These are phyloP conservation scores for Epinephelus malabaricus DNA, from an alignment of 2,797 vertebrate species.

Conservation along the genomic window DNA sequence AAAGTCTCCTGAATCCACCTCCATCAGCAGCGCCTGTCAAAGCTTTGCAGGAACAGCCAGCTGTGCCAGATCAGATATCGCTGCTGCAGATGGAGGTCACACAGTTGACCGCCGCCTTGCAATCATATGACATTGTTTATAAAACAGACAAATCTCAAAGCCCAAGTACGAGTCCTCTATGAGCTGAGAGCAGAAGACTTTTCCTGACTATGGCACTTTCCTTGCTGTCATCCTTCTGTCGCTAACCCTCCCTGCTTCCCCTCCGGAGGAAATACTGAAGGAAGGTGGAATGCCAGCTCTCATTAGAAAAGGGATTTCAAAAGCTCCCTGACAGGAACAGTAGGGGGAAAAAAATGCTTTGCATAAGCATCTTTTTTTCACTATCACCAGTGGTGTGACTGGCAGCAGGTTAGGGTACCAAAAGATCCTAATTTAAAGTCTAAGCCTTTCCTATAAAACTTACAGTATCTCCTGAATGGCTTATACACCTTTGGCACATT, in stretches of 20 bases:
- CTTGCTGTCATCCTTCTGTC: constrained; percentile 56
- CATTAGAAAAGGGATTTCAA: constrained; percentile 75
- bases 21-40: constrained; percentile 45
- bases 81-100: constrained; percentile 50
- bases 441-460: constrained; percentile 57
- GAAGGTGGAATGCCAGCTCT: constrained; percentile 75
- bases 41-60: constrained; percentile 27
- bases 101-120: constrained; percentile 31
- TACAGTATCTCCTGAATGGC: constrained; percentile 54
- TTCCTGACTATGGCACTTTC: constrained; percentile 61
- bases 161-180: neutral
- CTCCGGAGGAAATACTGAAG: constrained; percentile 62
- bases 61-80: constrained; percentile 44
- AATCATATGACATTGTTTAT: constrained; percentile 46
- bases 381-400: constrained; percentile 64
- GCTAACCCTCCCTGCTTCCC: constrained; percentile 35
- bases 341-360: constrained; percentile 57
- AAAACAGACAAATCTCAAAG: constrained; percentile 46
- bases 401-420: constrained; percentile 62
- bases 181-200: constrained; percentile 51
- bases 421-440: constrained; percentile 72
- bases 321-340: constrained; percentile 73
- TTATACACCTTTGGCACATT: constrained; percentile 40
- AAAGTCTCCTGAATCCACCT: constrained; percentile 32
- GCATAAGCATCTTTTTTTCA: constrained; percentile 73